These are phyloP conservation scores for Drosophila hamatofila DNA, from an alignment of 2,888 invertebrate genomes.

Conservation along the genomic window DNA sequence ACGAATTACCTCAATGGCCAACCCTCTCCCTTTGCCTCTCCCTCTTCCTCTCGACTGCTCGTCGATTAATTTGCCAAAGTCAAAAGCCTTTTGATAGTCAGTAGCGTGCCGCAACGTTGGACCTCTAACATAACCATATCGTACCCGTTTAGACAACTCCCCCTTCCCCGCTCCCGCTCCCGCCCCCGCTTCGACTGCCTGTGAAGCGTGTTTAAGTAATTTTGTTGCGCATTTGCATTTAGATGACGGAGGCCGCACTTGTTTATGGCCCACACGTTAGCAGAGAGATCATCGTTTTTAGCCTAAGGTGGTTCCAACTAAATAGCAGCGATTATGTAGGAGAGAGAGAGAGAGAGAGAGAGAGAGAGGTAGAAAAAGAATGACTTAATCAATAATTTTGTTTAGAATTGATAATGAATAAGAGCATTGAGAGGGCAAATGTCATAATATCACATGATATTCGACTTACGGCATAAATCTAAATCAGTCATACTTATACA, in stretches of 20 bases:
- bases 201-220: constrained; percentile 61
- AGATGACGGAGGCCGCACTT: constrained; percentile 73
- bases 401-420: not conserved
- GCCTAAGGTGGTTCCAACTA: constrained; percentile 12
- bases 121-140: constrained; percentile 59
- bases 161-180: not conserved
- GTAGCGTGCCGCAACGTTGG: constrained; percentile 76
- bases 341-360: not conserved
- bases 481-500: no score
- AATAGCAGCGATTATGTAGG: constrained; percentile 19
- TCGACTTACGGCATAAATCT: not conserved
- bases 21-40: not conserved
- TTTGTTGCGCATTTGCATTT: constrained; percentile 76
- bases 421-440: not conserved
- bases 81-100: constrained; percentile 77
- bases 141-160: constrained; percentile 46
- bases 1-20: constrained; percentile 31
- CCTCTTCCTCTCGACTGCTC: constrained; percentile 18
- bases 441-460: not conserved
- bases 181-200: not conserved
- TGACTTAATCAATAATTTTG: not conserved
- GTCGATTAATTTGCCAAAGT: constrained; percentile 79
- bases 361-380: not conserved
- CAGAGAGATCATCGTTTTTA: constrained; percentile 30
- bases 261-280: constrained; percentile 72